Percentiles rank a stretch among this genome's conserved stretches.
Evolutionary conservation across 2,113 vertebrate species (phyloP).

Genomic region (Phyllopteryx taeniolatus): DNA sequence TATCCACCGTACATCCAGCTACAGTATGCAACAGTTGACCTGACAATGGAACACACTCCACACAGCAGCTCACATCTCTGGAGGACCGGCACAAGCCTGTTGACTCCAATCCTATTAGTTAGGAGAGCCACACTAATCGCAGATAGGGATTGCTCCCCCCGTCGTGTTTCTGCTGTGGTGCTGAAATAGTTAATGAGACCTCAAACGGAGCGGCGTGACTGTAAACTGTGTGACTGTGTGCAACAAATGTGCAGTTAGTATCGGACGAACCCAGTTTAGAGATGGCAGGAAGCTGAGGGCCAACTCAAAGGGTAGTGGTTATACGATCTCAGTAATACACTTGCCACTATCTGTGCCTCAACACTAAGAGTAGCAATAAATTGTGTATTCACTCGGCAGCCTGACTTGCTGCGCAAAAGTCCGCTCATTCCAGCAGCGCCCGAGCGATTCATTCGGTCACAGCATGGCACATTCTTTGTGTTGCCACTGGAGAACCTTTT

Average conservation of each 20-base stretch:
- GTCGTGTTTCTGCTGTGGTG: slow-evolving; percentile 22
- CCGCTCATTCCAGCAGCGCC: slow-evolving; percentile 56
- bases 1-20: slow-evolving; percentile 14
- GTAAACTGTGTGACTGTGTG: slow-evolving; percentile 46
- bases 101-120: slow-evolving; percentile 73
- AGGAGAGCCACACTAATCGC: slow-evolving; percentile 62
- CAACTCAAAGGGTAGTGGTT: slow-evolving; percentile 36
- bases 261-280: slow-evolving; percentile 34
- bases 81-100: slow-evolving; percentile 62
- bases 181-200: slow-evolving; percentile 50
- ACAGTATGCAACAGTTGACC: slow-evolving; percentile 60
- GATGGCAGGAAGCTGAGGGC: slow-evolving; percentile 38
- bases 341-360: slow-evolving; percentile 43
- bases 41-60: slow-evolving; percentile 25
- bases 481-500: slow-evolving; percentile 74
- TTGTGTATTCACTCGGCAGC: slow-evolving; percentile 56
- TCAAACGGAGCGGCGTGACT: slow-evolving; percentile 35
- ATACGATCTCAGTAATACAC: slow-evolving; percentile 38
- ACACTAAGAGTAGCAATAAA: slow-evolving; percentile 59
- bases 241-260: slow-evolving; percentile 45
- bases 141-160: slow-evolving; percentile 33
- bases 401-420: slow-evolving; percentile 52
- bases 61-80: slow-evolving; percentile 39
- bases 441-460: slow-evolving; percentile 58
- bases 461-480: slow-evolving; percentile 75